Evolutionary conservation across 2,113 vertebrate species (phyloP).

Genomic region (Lichenostomus cassidix): DNA sequence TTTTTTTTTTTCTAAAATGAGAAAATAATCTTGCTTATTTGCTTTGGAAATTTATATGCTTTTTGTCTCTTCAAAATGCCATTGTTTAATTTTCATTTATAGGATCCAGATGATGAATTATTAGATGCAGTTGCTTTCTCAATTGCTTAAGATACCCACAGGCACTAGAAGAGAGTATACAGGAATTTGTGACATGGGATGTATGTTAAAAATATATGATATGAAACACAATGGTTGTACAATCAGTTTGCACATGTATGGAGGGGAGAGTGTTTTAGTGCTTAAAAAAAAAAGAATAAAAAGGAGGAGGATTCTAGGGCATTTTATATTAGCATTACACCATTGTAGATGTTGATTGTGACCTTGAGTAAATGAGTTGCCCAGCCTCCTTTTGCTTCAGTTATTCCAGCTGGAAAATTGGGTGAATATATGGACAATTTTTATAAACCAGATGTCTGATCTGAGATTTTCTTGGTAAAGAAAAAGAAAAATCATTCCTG

Average conservation of each 20-base stretch:
- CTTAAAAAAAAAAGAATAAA: neutral
- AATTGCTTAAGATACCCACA: neutral
- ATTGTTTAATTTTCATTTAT: neutral
- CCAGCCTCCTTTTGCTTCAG: slow-evolving; percentile 35
- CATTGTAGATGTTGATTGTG: neutral
- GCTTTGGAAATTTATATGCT: neutral
- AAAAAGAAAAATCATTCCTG: neutral
- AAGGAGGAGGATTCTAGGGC: neutral
- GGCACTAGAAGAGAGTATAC: neutral
- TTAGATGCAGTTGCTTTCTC: neutral
- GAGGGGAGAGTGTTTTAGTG: neutral
- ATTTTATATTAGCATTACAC: neutral
- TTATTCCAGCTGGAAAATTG: slow-evolving; percentile 6
- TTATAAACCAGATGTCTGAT: slow-evolving; percentile 16
- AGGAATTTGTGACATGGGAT: neutral
- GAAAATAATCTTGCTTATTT: neutral
- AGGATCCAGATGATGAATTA: neutral
- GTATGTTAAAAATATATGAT: neutral
- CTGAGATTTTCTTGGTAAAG: slow-evolving; percentile 12
- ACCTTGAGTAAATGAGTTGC: neutral
- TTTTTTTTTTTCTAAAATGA: neutral
- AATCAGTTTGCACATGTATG: neutral
- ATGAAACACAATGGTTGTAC: neutral
- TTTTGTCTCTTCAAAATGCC: neutral
- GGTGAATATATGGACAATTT: neutral